Percentiles rank a stretch among this genome's conserved stretches.
Conservation (phyloP, 2,888 invertebrate genomes). For the Callyntrura sp. region DNA sequence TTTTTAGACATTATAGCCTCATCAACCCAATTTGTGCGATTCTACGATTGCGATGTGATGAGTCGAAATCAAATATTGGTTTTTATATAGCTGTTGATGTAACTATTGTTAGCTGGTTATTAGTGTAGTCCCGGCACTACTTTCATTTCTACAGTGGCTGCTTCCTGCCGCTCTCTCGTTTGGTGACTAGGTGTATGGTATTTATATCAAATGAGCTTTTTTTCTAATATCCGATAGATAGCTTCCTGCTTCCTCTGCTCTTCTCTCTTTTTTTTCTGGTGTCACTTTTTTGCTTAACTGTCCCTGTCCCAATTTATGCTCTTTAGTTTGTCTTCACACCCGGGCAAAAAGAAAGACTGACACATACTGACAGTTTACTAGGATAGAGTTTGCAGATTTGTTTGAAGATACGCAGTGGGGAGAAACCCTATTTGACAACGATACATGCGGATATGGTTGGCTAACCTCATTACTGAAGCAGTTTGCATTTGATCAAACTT, state of each 20-base stretch:
- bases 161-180: neutral
- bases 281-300: conserved; percentile 74
- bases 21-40: conserved; percentile 1
- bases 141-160: neutral
- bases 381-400: conserved; percentile 52
- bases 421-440: conserved; percentile 33
- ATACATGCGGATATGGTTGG: conserved; percentile 41
- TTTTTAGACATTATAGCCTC: conserved; percentile 40
- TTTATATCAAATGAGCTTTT: conserved; percentile 72
- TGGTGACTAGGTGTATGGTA: conserved; percentile 36
- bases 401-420: neutral
- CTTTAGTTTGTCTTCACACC: conserved; percentile 68
- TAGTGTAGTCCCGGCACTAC: neutral
- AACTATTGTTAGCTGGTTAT: neutral
- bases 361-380: conserved; percentile 66
- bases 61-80: conserved; percentile 49
- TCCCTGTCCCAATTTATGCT: conserved; percentile 74
- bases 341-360: conserved; percentile 66
- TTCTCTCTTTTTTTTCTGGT: conserved; percentile 29
- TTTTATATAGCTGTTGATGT: neutral
- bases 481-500: conserved; percentile 40
- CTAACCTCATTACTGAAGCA: conserved; percentile 47
- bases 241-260: conserved; percentile 14
- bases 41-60: conserved; percentile 48
- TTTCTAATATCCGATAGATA: conserved; percentile 44